phyloP scores from a whole-genome alignment of 2,113 vertebrate genomes.

The Conger conger region DNA sequence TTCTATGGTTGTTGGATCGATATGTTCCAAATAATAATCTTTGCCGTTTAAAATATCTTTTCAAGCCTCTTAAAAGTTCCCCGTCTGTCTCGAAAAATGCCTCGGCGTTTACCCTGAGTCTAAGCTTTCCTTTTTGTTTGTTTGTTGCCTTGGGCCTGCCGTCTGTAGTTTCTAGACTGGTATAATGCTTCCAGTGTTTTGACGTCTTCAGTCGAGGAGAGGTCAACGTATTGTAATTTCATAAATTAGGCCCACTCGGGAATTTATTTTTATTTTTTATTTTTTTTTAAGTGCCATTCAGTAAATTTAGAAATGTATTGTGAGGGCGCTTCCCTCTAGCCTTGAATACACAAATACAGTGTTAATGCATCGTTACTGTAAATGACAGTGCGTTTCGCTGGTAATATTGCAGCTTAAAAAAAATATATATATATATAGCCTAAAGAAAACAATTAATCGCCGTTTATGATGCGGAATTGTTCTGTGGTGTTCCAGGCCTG shows the following conservation, averaged over 20 bases:
- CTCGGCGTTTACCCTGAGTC: background rate
- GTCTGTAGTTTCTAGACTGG: background rate
- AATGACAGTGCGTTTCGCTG: background rate
- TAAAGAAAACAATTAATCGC: background rate
- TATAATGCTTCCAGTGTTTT: conserved; percentile 1
- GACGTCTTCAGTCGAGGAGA: background rate
- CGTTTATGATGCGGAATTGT: background rate
- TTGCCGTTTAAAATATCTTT: background rate
- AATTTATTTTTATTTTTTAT: background rate
- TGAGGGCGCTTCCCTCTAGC: background rate
- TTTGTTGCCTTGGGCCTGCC: background rate
- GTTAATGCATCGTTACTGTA: background rate
- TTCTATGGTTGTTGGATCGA: background rate
- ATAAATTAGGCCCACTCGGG: background rate
- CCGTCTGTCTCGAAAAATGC: background rate
- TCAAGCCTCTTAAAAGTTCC: background rate
- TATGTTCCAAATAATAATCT: background rate
- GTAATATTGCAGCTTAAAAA: background rate
- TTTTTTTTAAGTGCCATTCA: background rate
- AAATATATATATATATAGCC: too few relatives aligned
- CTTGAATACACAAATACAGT: background rate
- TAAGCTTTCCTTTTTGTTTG: background rate
- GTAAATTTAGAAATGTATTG: background rate
- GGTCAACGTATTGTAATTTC: background rate
- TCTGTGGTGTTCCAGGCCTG: background rate